Conservation (phyloP, 2,113 vertebrate genomes). For the Peromyscus leucopus region DNA sequence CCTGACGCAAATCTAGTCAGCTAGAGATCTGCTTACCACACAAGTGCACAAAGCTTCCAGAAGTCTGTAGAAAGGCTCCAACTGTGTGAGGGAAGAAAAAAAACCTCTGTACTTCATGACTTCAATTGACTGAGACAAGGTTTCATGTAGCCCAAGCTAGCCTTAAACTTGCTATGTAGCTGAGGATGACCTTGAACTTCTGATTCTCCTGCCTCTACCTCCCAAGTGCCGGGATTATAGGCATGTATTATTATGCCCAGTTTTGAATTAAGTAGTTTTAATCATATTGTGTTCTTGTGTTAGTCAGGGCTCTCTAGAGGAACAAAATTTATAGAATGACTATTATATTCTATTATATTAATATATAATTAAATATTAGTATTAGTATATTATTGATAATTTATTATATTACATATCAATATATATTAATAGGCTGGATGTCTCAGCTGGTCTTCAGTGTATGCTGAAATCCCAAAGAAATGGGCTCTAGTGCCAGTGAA, state of each 20-base stretch:
- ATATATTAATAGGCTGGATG: not conserved
- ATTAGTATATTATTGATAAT: too few relatives aligned
- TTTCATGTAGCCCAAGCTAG: not conserved
- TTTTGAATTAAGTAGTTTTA: not conserved
- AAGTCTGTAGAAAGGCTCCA: not conserved
- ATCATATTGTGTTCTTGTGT: not conserved
- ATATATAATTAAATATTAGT: too few relatives aligned
- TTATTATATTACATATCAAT: not conserved
- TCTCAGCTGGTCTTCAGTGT: not conserved
- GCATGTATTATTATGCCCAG: not conserved
- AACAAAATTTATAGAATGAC: not conserved
- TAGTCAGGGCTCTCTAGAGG: not conserved
- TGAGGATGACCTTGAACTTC: not conserved
- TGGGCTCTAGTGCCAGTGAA: not conserved
- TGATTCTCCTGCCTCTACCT: not conserved
- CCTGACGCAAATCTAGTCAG: not conserved
- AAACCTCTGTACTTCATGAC: rapidly evolving
- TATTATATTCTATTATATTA: too few relatives aligned
- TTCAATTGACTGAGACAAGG: not conserved
- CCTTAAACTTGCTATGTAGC: not conserved
- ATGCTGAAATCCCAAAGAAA: not conserved
- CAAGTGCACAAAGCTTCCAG: not conserved
- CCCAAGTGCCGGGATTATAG: not conserved
- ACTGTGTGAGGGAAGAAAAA: not conserved
- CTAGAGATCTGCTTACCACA: too few relatives aligned